Base-by-base conservation (phyloP, 2,888 invertebrate genomes). In the Cryptus viduatorius region DNA sequence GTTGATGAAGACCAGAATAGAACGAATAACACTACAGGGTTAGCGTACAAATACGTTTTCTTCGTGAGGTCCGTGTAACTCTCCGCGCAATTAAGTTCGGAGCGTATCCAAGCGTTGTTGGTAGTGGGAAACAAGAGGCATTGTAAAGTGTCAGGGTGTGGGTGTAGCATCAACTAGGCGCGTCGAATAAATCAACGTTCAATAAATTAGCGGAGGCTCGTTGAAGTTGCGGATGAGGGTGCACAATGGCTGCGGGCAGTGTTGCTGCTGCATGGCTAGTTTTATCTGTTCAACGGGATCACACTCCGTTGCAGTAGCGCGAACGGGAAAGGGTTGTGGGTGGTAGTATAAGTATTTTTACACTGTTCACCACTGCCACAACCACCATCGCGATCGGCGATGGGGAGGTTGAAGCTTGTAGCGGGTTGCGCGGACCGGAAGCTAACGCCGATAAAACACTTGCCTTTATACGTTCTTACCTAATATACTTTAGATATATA, bases 381-480 rank as follows among this genome's bases (percentile, higher is more conserved):
- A 61, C 59, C 50, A 46, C 64, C 53, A 50, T 59, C 64, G 46
- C 79, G 72, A 24, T 44, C n/a, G 7, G 65, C 37, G 24, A 3
- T 44, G 44, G 44, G 48, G 67, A 68, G 50, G 77, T 53, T 44
- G 53, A 59, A 59, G 42, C 79, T 71, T 79, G 81, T 56, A 69
- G 68, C 50, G 72, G 68, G 69, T 78, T 83, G 82, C 79, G 83
- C 83, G 79, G 48, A 90, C 86, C 91, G 91, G 91, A 91, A 91
- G 89, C 89, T 87, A 87, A 86, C 87, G 87, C 86, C 90, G 88
- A 91, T 91, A 91, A 91, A 91, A 91, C 91, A 91, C 90, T 90
- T 89, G 89, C 90, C 88, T 85, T 87, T 89, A 86, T 85, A 86
- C 88, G 86, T 86, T 88, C 87, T 86, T 48, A 69, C 69, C 65